Percentiles rank a stretch among this genome's conserved stretches.
Evolutionary conservation across 2,888 invertebrate species (phyloP).

Genomic region (Pristionchus maxplancki): DNA sequence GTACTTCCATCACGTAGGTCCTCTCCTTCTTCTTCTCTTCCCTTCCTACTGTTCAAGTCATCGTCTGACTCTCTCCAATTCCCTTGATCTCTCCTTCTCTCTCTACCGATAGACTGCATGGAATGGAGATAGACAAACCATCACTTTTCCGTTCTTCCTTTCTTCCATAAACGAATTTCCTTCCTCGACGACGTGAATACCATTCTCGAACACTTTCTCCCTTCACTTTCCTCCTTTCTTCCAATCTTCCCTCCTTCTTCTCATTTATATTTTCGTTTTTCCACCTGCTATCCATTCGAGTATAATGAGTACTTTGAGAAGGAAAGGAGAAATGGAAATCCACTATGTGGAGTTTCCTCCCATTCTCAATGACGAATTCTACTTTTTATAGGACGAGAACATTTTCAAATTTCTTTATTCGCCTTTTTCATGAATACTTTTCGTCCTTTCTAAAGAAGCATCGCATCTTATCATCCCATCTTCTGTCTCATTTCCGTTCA

Average conservation of each 20-base stretch:
- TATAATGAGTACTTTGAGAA: background rate
- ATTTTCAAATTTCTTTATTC: too few species aligned
- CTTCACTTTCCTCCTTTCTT: background rate
- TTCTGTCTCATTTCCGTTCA: background rate
- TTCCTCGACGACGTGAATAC: background rate
- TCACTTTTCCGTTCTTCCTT: conserved; percentile 19
- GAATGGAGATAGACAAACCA: background rate
- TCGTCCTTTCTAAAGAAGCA: background rate
- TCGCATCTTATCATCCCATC: background rate
- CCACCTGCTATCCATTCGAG: background rate
- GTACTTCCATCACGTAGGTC: background rate
- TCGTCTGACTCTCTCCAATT: background rate
- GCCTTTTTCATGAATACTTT: too few species aligned
- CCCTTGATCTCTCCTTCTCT: background rate
- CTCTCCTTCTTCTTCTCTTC: background rate
- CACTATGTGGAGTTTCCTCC: background rate
- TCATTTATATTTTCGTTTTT: background rate
- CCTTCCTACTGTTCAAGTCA: background rate
- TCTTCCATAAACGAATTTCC: background rate
- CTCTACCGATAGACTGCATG: background rate
- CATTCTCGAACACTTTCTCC: conserved; percentile 12
- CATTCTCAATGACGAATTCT: too few species aligned
- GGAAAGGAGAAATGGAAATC: background rate
- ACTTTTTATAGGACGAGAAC: too few species aligned
- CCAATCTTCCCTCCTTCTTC: background rate